These are phyloP conservation scores for Orchesellides sinensis DNA, from an alignment of 2,888 invertebrate species.

Conservation along the genomic window DNA sequence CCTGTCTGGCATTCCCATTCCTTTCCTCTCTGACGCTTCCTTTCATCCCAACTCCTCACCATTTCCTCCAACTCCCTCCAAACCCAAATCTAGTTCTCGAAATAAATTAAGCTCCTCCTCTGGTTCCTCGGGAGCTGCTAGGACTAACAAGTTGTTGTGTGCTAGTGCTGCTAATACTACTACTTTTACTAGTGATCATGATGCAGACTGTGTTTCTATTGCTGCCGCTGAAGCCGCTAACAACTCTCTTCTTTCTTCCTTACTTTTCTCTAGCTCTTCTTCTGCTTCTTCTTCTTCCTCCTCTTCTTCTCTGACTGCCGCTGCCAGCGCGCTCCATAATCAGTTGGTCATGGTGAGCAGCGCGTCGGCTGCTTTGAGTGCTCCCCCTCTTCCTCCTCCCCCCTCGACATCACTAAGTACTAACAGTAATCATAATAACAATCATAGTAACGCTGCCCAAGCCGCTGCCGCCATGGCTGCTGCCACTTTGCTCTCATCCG, in stretches of 20 bases:
- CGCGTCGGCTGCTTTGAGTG: neutral
- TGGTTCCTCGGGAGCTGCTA: too few species aligned
- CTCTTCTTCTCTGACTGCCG: slow-evolving; percentile 16
- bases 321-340: slow-evolving; percentile 37
- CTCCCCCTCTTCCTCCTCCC: too few species aligned
- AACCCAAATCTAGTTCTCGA: slow-evolving; percentile 19
- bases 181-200: neutral
- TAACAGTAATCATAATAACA: slow-evolving; percentile 32
- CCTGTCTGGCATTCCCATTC: too few species aligned
- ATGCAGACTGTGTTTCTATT: neutral
- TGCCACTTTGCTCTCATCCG: slow-evolving; percentile 72
- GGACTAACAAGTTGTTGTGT: neutral
- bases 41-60: neutral
- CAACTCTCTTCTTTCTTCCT: slow-evolving; percentile 39
- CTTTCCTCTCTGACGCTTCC: neutral
- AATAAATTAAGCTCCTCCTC: too few species aligned
- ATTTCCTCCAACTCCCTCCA: neutral
- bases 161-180: neutral
- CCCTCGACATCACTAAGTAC: slow-evolving; percentile 26
- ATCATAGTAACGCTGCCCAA: slow-evolving; percentile 19
- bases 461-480: slow-evolving; percentile 75
- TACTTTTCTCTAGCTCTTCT: slow-evolving; percentile 67
- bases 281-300: slow-evolving; percentile 64
- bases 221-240: slow-evolving; percentile 11
- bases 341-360: neutral